phyloP scores from a whole-genome alignment of 2,888 invertebrate genomes.

The Xestia sexstrigata region DNA sequence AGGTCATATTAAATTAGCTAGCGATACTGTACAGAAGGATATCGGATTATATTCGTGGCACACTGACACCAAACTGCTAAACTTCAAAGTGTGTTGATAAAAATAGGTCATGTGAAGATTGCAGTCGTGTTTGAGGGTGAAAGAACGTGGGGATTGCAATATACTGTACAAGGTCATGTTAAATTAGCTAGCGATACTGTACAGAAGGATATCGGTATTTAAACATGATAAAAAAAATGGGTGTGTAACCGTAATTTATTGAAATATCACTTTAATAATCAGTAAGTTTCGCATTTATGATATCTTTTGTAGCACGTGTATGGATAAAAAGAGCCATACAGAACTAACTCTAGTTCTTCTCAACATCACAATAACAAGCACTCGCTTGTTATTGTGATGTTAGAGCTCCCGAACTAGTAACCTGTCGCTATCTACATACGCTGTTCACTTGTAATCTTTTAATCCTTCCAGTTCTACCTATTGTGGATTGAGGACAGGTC shows the following conservation, averaged over 20 bases:
- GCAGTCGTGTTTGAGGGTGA: neutral
- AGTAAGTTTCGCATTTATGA: neutral
- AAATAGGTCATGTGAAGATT: conserved; percentile 13
- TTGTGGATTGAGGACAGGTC: conserved; percentile 33
- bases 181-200: neutral
- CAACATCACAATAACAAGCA: too few relatives aligned
- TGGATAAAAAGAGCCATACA: neutral
- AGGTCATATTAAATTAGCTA: neutral
- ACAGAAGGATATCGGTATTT: neutral
- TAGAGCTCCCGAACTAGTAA: conserved; percentile 9
- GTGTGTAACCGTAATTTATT: neutral
- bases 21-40: neutral
- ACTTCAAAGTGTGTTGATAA: conserved; percentile 17
- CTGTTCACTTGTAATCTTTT: conserved; percentile 51
- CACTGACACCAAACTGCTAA: conserved; percentile 4
- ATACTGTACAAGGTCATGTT: neutral
- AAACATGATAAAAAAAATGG: too few relatives aligned
- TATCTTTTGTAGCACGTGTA: neutral
- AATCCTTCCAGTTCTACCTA: conserved; percentile 37
- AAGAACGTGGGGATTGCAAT: neutral
- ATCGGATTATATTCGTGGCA: neutral
- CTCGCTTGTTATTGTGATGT: conserved; percentile 34
- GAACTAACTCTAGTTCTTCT: too few relatives aligned
- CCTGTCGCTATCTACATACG: conserved; percentile 36
- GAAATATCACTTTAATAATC: neutral